Conservation (phyloP, 2,797 vertebrate species). For the Rhabdomys pumilio region DNA sequence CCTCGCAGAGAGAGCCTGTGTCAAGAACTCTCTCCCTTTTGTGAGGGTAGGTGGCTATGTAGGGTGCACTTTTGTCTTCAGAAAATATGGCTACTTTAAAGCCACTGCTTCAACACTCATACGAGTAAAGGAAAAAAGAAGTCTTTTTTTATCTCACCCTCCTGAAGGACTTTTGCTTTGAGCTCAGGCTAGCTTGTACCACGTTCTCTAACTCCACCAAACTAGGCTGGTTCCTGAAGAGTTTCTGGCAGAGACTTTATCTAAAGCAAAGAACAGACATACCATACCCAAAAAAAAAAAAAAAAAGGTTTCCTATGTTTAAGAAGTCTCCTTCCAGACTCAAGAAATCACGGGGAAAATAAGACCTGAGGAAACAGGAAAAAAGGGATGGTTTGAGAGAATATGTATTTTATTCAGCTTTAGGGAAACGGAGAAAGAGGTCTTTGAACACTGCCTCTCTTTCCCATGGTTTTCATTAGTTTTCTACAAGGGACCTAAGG, state of each 20-base stretch:
- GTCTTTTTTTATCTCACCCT: slow-evolving; percentile 81
- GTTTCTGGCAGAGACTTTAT: background rate
- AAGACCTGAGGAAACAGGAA: background rate
- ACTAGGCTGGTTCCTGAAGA: slow-evolving; percentile 66
- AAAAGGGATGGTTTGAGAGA: background rate
- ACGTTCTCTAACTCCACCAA: slow-evolving; percentile 81
- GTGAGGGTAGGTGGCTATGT: slow-evolving; percentile 66
- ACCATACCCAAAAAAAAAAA: no score
- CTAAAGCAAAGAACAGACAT: background rate
- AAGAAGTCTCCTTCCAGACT: slow-evolving; percentile 9
- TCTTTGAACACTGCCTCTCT: background rate
- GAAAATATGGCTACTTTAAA: slow-evolving; percentile 85
- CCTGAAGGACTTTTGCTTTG: slow-evolving; percentile 82
- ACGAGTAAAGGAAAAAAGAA: slow-evolving; percentile 76
- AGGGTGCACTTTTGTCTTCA: slow-evolving; percentile 85
- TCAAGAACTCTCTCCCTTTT: slow-evolving; percentile 83
- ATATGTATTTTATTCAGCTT: background rate
- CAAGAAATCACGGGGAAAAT: background rate
- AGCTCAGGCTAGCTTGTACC: slow-evolving; percentile 82
- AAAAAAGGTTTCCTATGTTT: background rate
- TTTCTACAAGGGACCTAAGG: background rate
- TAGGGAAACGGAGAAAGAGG: background rate
- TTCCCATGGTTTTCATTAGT: background rate
- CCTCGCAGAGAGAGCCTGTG: slow-evolving; percentile 78
- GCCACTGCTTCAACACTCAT: slow-evolving; percentile 83